phyloP scores from a whole-genome alignment of 2,113 vertebrate genomes.

The Gobius niger region DNA sequence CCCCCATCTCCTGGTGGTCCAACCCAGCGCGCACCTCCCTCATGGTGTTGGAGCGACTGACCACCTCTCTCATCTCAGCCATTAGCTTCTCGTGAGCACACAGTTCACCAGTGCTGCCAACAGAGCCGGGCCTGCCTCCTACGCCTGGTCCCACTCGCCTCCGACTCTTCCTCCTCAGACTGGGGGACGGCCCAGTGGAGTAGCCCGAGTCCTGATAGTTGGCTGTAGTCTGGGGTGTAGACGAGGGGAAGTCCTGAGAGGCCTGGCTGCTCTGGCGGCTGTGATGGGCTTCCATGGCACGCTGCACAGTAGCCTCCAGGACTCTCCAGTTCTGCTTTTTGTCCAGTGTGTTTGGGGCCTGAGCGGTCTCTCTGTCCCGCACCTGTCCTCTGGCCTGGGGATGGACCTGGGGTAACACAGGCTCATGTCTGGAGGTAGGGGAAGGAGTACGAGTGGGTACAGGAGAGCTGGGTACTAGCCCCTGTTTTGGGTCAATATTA shows the following conservation, averaged over 20 bases:
- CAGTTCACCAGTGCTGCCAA: conserved; percentile 86
- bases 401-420: conserved; percentile 47
- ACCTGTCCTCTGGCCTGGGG: conserved; percentile 64
- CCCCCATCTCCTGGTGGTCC: conserved; percentile 75
- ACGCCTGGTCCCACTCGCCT: conserved; percentile 72
- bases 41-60: conserved; percentile 82
- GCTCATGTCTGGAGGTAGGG: conserved; percentile 61
- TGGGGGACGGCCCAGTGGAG: conserved; percentile 91
- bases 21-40: conserved; percentile 81
- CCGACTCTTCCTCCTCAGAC: conserved; percentile 84
- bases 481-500: conserved; percentile 81
- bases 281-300: conserved; percentile 84
- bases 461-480: conserved; percentile 56
- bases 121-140: conserved; percentile 82
- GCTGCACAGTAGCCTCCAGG: conserved; percentile 83
- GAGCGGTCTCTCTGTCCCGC: conserved; percentile 68
- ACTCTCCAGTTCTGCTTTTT: conserved; percentile 85
- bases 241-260: conserved; percentile 80
- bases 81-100: conserved; percentile 84
- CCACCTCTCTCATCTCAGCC: conserved; percentile 87
- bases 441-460: conserved; percentile 54
- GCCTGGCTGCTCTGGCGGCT: conserved; percentile 83
- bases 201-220: conserved; percentile 92
- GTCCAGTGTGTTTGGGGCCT: conserved; percentile 67
- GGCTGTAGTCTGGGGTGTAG: conserved; percentile 64